These are phyloP conservation scores for Erythrocercus mccallii DNA, from an alignment of 2,113 vertebrate species.

Conservation along the genomic window DNA sequence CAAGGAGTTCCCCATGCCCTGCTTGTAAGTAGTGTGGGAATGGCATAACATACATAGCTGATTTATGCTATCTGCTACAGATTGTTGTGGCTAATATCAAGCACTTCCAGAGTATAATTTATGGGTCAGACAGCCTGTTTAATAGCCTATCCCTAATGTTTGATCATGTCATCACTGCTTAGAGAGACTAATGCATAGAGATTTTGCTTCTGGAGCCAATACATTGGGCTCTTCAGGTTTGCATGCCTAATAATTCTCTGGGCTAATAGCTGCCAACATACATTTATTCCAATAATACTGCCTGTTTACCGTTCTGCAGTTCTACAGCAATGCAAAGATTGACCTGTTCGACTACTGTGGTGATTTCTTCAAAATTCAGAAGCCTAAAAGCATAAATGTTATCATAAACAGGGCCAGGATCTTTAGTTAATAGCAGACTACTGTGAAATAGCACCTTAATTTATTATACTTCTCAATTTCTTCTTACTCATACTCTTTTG, in stretches of 20 bases:
- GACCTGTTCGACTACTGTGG: neutral
- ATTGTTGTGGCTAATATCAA: neutral
- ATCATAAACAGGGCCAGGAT: neutral
- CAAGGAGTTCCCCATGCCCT: neutral
- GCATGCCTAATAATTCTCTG: neutral
- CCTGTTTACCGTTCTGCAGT: neutral
- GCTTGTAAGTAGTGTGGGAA: neutral
- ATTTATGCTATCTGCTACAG: neutral
- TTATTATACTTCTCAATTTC: neutral
- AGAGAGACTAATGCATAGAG: neutral
- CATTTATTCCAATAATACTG: neutral
- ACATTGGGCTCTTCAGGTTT: neutral
- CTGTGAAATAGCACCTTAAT: neutral
- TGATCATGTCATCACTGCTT: neutral
- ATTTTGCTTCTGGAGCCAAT: neutral
- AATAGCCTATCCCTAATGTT: neutral
- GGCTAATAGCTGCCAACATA: neutral
- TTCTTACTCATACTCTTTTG: neutral
- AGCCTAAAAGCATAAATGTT: neutral
- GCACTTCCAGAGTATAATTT: neutral
- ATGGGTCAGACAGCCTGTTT: neutral
- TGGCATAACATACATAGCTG: accelerated
- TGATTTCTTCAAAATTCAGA: neutral
- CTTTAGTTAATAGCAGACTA: neutral
- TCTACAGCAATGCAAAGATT: neutral